phyloP scores from a whole-genome alignment of 53 echinoderm and acorn worm species.

The Antedon mediterranea region DNA sequence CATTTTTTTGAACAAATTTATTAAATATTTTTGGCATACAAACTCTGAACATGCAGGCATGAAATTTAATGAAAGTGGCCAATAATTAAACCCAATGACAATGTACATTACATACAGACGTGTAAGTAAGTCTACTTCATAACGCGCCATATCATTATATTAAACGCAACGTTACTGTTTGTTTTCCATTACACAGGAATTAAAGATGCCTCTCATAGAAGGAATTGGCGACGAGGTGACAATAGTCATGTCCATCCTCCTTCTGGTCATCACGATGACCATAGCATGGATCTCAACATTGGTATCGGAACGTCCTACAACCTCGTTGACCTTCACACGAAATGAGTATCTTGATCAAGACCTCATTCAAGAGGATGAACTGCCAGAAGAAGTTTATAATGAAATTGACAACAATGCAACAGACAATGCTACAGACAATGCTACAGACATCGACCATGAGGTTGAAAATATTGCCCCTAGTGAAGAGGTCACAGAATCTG shows the following conservation, averaged over 20 bases:
- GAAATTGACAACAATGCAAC: neutral
- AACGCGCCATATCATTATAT: no score
- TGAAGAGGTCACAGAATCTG: constrained; percentile 5
- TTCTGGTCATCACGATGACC: constrained; percentile 45
- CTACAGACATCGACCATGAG: no score
- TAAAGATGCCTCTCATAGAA: constrained; percentile 73
- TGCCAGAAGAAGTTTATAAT: neutral
- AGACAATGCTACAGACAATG: constrained; percentile 1
- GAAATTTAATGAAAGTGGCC: no score
- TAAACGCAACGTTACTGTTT: no score
- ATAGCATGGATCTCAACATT: constrained; percentile 83
- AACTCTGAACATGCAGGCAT: no score
- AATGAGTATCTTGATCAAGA: constrained; percentile 5
- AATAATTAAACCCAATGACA: no score
- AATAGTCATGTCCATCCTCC: constrained; percentile 44
- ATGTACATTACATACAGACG: no score
- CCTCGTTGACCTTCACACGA: constrained; percentile 4
- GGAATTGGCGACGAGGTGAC: constrained; percentile 95
- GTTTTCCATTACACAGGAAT: no score
- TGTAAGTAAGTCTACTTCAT: no score
- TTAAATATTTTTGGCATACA: no score
- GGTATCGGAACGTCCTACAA: constrained; percentile 38
- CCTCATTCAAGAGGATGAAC: constrained; percentile 10
- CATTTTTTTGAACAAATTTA: no score
- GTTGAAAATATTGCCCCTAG: neutral